phyloP scores from a whole-genome alignment of 2,888 invertebrate genomes.

The Oscheius sp. region DNA sequence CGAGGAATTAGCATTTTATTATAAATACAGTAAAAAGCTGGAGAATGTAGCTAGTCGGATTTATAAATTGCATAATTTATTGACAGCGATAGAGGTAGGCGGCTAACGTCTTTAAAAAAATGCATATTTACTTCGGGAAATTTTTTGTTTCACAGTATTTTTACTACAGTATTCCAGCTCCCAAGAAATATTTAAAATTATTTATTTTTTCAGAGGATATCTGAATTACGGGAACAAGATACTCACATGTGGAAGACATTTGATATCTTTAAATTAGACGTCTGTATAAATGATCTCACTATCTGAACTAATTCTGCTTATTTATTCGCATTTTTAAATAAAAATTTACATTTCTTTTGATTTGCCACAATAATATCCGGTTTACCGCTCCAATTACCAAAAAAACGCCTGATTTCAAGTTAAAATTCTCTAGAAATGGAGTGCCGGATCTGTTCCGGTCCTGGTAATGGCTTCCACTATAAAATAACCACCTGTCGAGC shows the following conservation, averaged over 20 bases:
- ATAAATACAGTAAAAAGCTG: conserved; percentile 9
- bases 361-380: no score
- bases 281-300: conserved; percentile 7
- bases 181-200: background rate
- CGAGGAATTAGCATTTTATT: conserved; percentile 19
- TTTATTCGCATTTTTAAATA: no score
- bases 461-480: conserved; percentile 19
- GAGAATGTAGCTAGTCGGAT: conserved; percentile 3
- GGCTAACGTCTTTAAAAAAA: no score
- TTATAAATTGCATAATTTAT: conserved; percentile 20
- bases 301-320: background rate
- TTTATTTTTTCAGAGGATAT: conserved; percentile 18
- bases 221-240: conserved; percentile 16
- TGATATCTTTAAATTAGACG: conserved; percentile 18
- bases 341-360: background rate
- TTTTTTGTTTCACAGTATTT: no score
- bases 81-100: conserved; percentile 19
- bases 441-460: background rate
- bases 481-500: conserved; percentile 12
- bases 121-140: no score
- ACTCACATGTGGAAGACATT: conserved; percentile 8
- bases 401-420: background rate
- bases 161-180: no score
- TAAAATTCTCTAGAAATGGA: background rate
- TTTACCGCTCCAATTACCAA: background rate